Percentiles rank a stretch among this genome's conserved stretches.
These are phyloP conservation scores for Leptopilina clavipes DNA, from an alignment of 1,140 invertebrate genomes.

Conservation along the genomic window DNA sequence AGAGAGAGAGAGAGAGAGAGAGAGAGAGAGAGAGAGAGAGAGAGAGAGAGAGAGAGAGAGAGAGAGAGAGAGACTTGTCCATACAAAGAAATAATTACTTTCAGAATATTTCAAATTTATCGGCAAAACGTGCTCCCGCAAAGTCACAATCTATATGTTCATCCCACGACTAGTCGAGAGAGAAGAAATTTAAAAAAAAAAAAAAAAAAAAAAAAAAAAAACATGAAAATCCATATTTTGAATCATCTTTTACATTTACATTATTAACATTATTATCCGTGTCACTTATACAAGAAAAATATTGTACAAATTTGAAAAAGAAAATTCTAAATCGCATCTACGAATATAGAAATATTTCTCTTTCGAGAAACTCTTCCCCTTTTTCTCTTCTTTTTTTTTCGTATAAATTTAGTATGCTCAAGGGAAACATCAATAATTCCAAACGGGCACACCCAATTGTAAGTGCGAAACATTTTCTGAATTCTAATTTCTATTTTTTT, in stretches of 20 bases:
- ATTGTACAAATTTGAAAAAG: no score
- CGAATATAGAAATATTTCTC: no score
- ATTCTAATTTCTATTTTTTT: constrained; percentile 3
- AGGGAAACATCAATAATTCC: no score
- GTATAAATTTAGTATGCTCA: not conserved
- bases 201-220: not conserved
- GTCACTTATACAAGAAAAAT: no score
- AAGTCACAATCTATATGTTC: not conserved
- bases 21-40: no score
- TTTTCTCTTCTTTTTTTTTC: no score
- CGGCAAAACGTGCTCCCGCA: not conserved
- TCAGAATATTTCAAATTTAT: constrained; percentile 26
- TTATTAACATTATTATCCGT: no score
- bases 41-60: no score
- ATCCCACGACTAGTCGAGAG: not conserved
- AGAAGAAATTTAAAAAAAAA: not conserved
- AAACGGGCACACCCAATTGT: not conserved
- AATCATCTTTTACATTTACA: no score
- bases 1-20: no score
- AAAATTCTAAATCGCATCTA: no score
- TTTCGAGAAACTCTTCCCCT: no score
- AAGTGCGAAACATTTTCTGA: not conserved
- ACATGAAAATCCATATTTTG: not conserved
- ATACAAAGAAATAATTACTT: constrained; percentile 28
- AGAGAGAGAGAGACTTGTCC: not conserved